phyloP scores from a whole-genome alignment of 2,113 vertebrate species.

The Mesitornis unicolor region DNA sequence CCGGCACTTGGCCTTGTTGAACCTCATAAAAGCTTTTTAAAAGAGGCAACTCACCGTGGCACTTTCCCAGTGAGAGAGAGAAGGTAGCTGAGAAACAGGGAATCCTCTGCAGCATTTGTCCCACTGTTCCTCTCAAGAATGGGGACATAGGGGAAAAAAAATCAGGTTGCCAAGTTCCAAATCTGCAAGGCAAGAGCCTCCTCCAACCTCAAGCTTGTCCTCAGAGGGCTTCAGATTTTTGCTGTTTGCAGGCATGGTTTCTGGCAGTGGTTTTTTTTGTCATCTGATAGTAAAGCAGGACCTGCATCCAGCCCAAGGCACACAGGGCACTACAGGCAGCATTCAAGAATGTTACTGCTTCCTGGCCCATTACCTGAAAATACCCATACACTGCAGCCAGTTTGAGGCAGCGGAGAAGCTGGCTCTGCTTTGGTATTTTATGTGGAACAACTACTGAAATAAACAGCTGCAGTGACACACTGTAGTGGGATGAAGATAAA shows the following conservation, averaged over 20 bases:
- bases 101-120: neutral
- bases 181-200: neutral
- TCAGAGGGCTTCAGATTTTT: neutral
- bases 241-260: neutral
- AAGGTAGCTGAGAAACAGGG: neutral
- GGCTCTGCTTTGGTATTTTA: neutral
- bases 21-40: too few relatives aligned
- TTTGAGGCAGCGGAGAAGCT: neutral
- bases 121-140: neutral
- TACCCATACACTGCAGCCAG: neutral
- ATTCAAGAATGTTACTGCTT: neutral
- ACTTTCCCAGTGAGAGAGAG: neutral
- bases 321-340: accelerated
- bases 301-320: neutral
- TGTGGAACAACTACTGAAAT: constrained; percentile 42
- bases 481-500: constrained; percentile 61
- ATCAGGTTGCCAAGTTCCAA: neutral
- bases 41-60: too few relatives aligned
- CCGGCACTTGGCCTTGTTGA: too few relatives aligned
- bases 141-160: neutral
- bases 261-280: neutral
- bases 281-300: neutral
- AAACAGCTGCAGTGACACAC: constrained; percentile 66
- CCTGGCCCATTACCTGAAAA: neutral
- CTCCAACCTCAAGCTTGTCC: neutral